These are phyloP conservation scores for Brachyrhaphis roseni DNA, from an alignment of 2,797 vertebrate genomes.

Conservation along the genomic window DNA sequence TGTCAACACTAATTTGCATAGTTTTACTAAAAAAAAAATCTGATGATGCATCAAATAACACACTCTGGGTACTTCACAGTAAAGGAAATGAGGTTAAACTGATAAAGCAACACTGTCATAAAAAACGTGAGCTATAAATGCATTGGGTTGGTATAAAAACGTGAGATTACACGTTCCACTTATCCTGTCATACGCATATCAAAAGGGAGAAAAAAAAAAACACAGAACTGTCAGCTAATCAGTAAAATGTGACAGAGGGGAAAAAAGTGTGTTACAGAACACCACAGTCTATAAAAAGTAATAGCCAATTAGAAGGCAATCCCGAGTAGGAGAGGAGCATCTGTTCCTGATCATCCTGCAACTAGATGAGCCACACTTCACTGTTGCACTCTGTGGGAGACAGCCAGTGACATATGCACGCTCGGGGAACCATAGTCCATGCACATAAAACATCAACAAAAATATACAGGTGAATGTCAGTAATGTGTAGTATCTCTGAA, in stretches of 20 bases:
- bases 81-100: slow-evolving; percentile 51
- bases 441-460: slow-evolving; percentile 12
- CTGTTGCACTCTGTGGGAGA: slow-evolving; percentile 39
- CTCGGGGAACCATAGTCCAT: slow-evolving; percentile 18
- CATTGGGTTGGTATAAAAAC: neutral
- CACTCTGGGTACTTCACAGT: slow-evolving; percentile 36
- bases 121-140: slow-evolving; percentile 45
- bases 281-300: slow-evolving; percentile 78
- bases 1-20: slow-evolving; percentile 4
- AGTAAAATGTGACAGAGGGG: slow-evolving; percentile 66
- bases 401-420: slow-evolving; percentile 32
- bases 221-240: slow-evolving; percentile 69
- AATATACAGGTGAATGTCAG: neutral
- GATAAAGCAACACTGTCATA: slow-evolving; percentile 45
- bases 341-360: slow-evolving; percentile 71
- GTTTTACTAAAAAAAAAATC: slow-evolving; percentile 36
- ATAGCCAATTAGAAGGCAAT: slow-evolving; percentile 80
- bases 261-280: slow-evolving; percentile 63
- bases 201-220: slow-evolving; percentile 43
- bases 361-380: slow-evolving; percentile 57
- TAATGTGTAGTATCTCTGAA: neutral
- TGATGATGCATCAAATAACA: slow-evolving; percentile 20
- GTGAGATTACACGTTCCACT: slow-evolving; percentile 19
- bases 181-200: slow-evolving; percentile 48
- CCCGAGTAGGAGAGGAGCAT: slow-evolving; percentile 69